These are phyloP conservation scores for Thryonomys swinderianus DNA, from an alignment of 2,113 vertebrate species.

Conservation along the genomic window DNA sequence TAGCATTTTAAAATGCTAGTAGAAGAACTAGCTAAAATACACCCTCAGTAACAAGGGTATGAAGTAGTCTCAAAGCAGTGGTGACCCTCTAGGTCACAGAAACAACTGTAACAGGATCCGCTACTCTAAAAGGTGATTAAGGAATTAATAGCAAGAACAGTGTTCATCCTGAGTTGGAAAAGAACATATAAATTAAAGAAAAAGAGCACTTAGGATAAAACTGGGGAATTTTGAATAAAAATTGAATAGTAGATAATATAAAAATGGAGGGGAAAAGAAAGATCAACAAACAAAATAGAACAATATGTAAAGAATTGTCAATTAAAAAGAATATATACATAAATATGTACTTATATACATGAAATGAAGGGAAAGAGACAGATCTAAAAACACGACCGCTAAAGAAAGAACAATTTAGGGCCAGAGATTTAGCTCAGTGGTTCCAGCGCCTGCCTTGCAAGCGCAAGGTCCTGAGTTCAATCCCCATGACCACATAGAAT, in stretches of 20 bases:
- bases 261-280: neutral
- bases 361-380: neutral
- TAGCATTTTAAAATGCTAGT: neutral
- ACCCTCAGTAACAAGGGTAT: neutral
- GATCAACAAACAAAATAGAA: neutral
- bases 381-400: neutral
- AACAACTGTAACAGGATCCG: neutral
- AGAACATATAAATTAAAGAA: neutral
- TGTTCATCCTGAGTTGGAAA: neutral
- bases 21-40: neutral
- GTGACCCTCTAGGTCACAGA: neutral
- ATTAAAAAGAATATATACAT: neutral
- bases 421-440: too few species aligned
- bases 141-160: neutral
- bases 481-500: too few species aligned
- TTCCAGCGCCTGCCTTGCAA: too few species aligned
- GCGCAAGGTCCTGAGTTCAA: too few species aligned
- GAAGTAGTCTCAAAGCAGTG: neutral
- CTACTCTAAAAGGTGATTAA: neutral
- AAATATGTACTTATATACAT: neutral
- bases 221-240: neutral
- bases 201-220: neutral
- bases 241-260: neutral
- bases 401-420: too few species aligned
- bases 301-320: neutral